These are phyloP conservation scores for Perithous albicinctus DNA, from an alignment of 2,888 invertebrate genomes.

Conservation along the genomic window DNA sequence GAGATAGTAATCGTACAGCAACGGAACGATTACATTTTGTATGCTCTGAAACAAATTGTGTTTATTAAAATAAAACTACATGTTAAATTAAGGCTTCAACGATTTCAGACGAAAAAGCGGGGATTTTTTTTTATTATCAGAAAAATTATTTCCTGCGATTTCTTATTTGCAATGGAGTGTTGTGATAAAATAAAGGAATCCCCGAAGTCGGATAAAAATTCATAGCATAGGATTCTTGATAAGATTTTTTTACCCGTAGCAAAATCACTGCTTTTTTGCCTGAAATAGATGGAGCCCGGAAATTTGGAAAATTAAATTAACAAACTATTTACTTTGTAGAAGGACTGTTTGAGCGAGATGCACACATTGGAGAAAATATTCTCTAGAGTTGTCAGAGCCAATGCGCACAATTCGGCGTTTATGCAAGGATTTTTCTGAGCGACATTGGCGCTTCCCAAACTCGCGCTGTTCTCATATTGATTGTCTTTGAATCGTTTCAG, in stretches of 20 bases:
- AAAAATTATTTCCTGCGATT: too few species aligned
- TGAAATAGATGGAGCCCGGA: too few species aligned
- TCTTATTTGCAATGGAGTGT: too few species aligned
- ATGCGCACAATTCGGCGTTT: conserved; percentile 74
- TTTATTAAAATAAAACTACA: not conserved
- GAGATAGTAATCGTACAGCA: conserved; percentile 77
- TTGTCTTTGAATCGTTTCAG: conserved; percentile 76
- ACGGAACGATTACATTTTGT: conserved; percentile 72
- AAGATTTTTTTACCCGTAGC: too few species aligned
- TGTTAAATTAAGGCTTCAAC: too few species aligned
- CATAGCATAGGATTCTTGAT: too few species aligned
- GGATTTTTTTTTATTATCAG: too few species aligned
- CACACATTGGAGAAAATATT: conserved; percentile 76
- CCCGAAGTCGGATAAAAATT: too few species aligned
- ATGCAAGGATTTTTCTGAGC: conserved; percentile 60
- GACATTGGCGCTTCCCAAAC: conserved; percentile 65
- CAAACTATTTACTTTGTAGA: conserved; percentile 78
- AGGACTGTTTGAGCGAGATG: conserved; percentile 72
- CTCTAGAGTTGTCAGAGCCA: conserved; percentile 75
- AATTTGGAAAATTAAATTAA: too few species aligned
- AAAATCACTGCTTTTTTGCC: too few species aligned
- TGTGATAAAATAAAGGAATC: too few species aligned
- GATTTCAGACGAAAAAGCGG: too few species aligned
- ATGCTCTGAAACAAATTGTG: conserved; percentile 73
- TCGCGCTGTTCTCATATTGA: conserved; percentile 73